Conservation (phyloP, 2,888 invertebrate genomes). For the Trichacis sp. region DNA sequence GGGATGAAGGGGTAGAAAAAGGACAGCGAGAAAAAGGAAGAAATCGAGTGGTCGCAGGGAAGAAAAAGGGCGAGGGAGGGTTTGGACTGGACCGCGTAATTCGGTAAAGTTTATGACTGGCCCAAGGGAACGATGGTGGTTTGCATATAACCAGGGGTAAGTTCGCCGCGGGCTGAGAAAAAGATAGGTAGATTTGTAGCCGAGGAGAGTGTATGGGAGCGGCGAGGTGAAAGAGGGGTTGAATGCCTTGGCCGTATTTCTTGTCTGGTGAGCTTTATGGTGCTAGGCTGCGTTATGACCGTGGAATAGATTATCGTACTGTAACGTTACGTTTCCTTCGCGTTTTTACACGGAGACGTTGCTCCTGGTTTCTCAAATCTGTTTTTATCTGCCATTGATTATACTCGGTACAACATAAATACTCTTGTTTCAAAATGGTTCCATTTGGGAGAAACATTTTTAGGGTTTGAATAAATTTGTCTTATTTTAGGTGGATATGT, state of each 20-base stretch:
- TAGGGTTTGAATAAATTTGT: too few relatives aligned
- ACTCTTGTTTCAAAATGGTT: too few relatives aligned
- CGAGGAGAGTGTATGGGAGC: conserved; percentile 39
- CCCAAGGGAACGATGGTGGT: conserved; percentile 64
- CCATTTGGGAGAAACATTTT: too few relatives aligned
- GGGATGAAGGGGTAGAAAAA: conserved; percentile 8
- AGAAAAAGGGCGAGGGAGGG: conserved; percentile 32
- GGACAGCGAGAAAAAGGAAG: conserved; percentile 7
- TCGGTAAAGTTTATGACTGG: conserved; percentile 68
- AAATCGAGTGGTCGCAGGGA: conserved; percentile 5
- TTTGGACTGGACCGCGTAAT: conserved; percentile 60
- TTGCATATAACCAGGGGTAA: conserved; percentile 68
- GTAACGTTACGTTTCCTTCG: conserved; percentile 28
- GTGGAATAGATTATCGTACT: conserved; percentile 66
- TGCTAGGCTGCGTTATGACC: conserved; percentile 65
- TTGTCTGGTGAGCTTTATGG: conserved; percentile 68
- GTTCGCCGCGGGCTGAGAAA: conserved; percentile 56
- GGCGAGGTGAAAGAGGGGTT: conserved; percentile 39
- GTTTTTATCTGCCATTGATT: conserved; percentile 25
- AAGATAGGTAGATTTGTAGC: conserved; percentile 24
- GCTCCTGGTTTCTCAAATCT: background rate
- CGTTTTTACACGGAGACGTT: conserved; percentile 24
- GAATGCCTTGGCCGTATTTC: conserved; percentile 66
- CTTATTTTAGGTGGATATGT: too few relatives aligned
- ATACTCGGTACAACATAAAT: conserved; percentile 4